Base-by-base conservation (phyloP, 2,888 invertebrate genomes). In the Drosophila subquinaria region DNA sequence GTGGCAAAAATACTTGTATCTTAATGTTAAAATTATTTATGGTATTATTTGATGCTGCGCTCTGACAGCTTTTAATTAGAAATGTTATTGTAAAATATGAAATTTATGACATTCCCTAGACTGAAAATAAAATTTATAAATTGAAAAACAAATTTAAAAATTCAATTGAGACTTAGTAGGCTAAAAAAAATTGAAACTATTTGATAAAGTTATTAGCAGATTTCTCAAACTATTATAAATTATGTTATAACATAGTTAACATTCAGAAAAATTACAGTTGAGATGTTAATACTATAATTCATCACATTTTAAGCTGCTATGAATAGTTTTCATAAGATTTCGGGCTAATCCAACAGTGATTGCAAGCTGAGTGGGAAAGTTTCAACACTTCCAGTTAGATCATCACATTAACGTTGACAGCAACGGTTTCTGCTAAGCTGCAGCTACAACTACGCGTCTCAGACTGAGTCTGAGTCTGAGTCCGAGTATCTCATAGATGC, bases 401-500 rank as follows among this genome's bases (percentile, higher is more conserved):
- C 78, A 74, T 40, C 76, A 71, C 61, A 64, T 66, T 76, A 76
- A 61, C 43, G 66, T 79, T 79, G 85, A 56, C 66, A 73, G 74
- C 84, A 81, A 83, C 81, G 74, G 82, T 81, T 83, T 73, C 75
- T 70, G 47, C 57, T 75, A 74, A 74, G 78, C 70, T 70, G 70
- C 66, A 23, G 76, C 9, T 75, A 42, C 75, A 73, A 51, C 51
- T 47, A 2, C 15, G 17, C 67, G 59, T 53, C 57, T 17, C 20
- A 57, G 73, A 35, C 52, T 20, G 15, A 42, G 62, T 10, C 42
- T 27, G 48, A 35, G 45, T 35, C 51, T 51, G 27, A 68, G 70
- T 62, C 53, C 51, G 74, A 78, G 83, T 83, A 82, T 78, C 83
- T 84, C 85, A 86, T 82, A 86, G 86, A 86, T 82, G 76, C 76